Base-by-base conservation (phyloP, 2,797 vertebrate species). In the Balearica regulorum region DNA sequence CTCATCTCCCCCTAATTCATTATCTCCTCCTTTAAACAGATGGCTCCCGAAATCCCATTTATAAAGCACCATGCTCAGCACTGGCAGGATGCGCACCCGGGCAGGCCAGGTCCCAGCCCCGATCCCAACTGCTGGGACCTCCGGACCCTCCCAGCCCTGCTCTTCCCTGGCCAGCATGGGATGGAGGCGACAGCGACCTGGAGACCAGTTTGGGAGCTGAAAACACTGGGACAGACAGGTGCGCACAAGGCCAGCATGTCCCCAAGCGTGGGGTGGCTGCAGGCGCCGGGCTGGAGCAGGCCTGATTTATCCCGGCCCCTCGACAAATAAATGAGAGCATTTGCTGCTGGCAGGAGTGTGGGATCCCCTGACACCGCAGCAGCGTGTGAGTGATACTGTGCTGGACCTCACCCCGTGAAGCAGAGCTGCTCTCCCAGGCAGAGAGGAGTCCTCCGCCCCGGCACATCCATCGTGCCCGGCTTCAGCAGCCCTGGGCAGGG, bases 1-100 rank as follows among this genome's bases (percentile, higher is more conserved):
- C 96, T 95, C 96, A 79, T 95, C 96, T 96, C 68, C 93, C 86
- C 83, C 83, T 92, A 96, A 94, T 96, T 93, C 93, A 89, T 95
- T 95, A 96, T 93, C 81, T 95, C 71, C 94, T 96, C 49, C 61
- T 91, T 94, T 92, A 95, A 96, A 96, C 95, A 96, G 94, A 95
- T 93, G 94, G 94, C 69, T 96, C 87, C 91, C 65, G 3, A 96
- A 89, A 95, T 78, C 57, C 90, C 95, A 95, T 95, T 95, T 95
- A 84, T 66, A 94, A 95, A 92, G 62, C 0, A 0, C 93, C 68
- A 54, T 15, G 68, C 75, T 95, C 93, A 93, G 92, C 86, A 68
- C 68, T 12, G 66, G 60, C 77, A 84, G 95, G 86, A 89, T 19
- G 29, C 17, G 0, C 2, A 1, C 57, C 83, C 2, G 1, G 64